Evolutionary conservation across 2,888 invertebrate genomes (phyloP).

Genomic region (Limnephilus marmoratus): DNA sequence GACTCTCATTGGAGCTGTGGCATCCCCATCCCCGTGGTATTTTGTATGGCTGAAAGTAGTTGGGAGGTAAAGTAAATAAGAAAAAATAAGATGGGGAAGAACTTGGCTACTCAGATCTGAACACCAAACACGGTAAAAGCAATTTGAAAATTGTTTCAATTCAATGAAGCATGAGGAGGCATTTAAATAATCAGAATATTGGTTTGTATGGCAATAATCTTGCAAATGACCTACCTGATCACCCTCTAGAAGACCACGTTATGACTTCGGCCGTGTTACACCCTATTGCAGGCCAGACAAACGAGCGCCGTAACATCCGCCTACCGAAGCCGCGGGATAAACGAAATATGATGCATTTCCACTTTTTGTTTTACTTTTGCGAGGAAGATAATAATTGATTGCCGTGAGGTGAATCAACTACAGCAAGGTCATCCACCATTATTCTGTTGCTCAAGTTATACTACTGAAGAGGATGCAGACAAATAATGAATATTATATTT

Average conservation of each 20-base stretch:
- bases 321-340: background rate
- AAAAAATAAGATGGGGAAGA: too few relatives aligned
- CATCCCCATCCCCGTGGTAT: too few relatives aligned
- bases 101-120: too few relatives aligned
- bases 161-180: too few relatives aligned
- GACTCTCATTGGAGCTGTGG: too few relatives aligned
- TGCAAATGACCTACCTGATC: background rate
- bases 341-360: constrained; percentile 38
- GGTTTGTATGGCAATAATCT: background rate
- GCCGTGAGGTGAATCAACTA: constrained; percentile 57
- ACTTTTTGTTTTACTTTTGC: constrained; percentile 37
- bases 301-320: constrained; percentile 20
- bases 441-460: background rate
- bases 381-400: constrained; percentile 42
- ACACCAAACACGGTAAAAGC: too few relatives aligned
- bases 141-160: too few relatives aligned
- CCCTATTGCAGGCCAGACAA: background rate
- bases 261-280: background rate
- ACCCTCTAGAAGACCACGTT: background rate
- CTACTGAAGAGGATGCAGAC: background rate
- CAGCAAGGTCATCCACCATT: constrained; percentile 55
- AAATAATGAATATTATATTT: background rate
- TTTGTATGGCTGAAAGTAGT: too few relatives aligned
- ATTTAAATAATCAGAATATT: too few relatives aligned
- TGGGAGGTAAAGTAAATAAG: too few relatives aligned